Evolutionary conservation across 2,113 vertebrate species (phyloP), one percentile per base, ranked within the genome.

Genomic region (Formicarius rufipectus): DNA sequence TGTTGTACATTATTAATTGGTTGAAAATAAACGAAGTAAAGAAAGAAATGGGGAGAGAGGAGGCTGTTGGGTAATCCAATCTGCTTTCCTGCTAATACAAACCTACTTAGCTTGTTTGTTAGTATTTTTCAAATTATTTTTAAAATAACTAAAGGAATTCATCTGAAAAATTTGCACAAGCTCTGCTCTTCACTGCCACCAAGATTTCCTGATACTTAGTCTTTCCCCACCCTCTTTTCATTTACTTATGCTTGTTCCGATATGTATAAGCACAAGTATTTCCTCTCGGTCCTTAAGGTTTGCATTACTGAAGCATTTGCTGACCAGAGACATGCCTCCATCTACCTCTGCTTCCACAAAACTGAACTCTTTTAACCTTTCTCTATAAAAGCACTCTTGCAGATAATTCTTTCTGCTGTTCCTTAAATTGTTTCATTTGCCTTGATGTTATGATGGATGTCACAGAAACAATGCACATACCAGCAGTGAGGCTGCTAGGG

Each of bases 361-460:
- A 60, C 71, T 75, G 23, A 56, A 64, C 33, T 95, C 59, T 80
- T 84, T 88, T 93, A 90, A 81, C 92, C 85, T 93, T 92, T 81
- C 74, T 55, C 24, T 83, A 52, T 69, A 85, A 96, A 91, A 66
- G 30, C 3, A 2, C 35, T 96, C 72, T 94, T 93, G 79, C 82
- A 79, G 55, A 75, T 93, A 90, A 90, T 92, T 91, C 33, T 80
- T 87, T 39, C 91, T 45, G 28, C 60, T 64, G 7, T 64, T 93
- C 82, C 64, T 92, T 76, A 64, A 72, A 72, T 84, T 92, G 55
- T 52, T 75, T 90, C 35, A 72, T 97, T 93, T 94, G 82, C 72
- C 55, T 80, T 3, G 0, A 25, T 23, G 3, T 84, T 92, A n/a
- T 72, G 88, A 92, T 77, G 85, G 64, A 84, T 94, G 80, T 44